Base-by-base conservation (phyloP, 1,140 invertebrate genomes). In the Drosophila subobscura region DNA sequence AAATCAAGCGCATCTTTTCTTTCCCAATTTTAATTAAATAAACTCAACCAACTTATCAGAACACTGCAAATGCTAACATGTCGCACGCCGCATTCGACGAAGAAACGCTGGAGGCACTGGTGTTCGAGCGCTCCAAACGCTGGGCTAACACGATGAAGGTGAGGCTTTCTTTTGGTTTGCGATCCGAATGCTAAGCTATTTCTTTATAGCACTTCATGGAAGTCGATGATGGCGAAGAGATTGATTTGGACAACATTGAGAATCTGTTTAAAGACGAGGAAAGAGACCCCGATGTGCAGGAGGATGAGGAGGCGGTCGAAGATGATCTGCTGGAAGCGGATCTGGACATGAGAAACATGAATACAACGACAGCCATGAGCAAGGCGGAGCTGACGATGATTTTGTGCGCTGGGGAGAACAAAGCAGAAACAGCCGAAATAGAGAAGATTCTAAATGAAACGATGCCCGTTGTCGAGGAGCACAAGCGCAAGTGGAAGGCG, bases 391-490 rank as follows among this genome's bases (percentile, higher is more conserved):
- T 88, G 2, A 83, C 75, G 0, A 27, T 59, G 5, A 65, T 88
- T 33, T 47, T 88, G 5, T 76, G 53, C 42, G 53, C 44, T 0
- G 64, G 52, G 1, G 63, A 78, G 14, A 58, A 83, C 8, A 61
- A 77, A 22, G 64, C 53, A 22, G 27, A 33, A 22, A 63, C 64
- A 33, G 54, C 37, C 7, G 75, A 79, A 29, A 56, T 84, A 8
- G 45, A 79, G 25, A 63, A 88, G 41, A 75, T 91, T 4, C 42
- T 91, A 0, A 73, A 90, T 33, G 67, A 88, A 52, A 91, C 89
- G 0, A n/a, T 80, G 16, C 89, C 89, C 7, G 61, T 91, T 4
- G 61, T 90, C 0, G 56, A 86, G 59, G 85, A 78, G 29, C 89
- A 91, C 50, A 68, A 71, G 33, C 85, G 89, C 33, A 89, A 88